Evolutionary conservation across 2,113 vertebrate species (phyloP).

Genomic region (Tychaedon coryphoeus): DNA sequence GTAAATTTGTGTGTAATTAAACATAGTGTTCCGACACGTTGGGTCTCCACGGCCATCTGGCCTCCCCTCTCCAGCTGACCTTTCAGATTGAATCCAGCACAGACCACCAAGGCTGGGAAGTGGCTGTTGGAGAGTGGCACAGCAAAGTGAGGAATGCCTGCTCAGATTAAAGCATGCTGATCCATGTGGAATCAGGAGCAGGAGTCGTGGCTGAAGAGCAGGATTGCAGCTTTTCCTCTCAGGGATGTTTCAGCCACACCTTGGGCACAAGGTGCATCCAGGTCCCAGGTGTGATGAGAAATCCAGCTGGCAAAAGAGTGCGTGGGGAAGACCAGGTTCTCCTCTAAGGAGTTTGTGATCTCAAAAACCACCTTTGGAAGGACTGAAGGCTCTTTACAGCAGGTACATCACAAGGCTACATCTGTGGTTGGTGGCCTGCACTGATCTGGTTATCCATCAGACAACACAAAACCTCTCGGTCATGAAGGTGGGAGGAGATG

Average conservation of each 20-base stretch:
- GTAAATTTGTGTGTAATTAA: constrained; percentile 76
- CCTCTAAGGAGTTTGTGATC: neutral
- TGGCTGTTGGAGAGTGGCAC: neutral
- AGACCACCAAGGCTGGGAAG: neutral
- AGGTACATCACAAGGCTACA: neutral
- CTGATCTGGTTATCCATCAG: neutral
- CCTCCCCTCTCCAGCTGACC: constrained; percentile 37
- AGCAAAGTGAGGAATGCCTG: neutral
- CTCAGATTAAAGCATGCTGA: neutral
- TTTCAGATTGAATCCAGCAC: constrained; percentile 56
- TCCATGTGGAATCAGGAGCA: neutral
- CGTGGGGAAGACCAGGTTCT: neutral
- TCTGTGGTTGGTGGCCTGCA: rapidly evolving
- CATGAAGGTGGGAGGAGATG: neutral
- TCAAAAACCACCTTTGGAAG: neutral
- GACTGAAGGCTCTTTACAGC: neutral
- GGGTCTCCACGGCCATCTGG: constrained; percentile 12
- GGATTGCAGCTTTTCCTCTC: neutral
- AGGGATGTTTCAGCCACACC: neutral
- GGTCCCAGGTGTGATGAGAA: rapidly evolving
- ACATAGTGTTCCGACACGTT: constrained; percentile 56
- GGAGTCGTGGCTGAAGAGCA: neutral
- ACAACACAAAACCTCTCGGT: neutral
- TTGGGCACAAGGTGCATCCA: neutral
- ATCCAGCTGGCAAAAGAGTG: neutral